These are phyloP conservation scores for Triplophysa bombifrons DNA, from an alignment of 2,797 vertebrate genomes.

Conservation along the genomic window DNA sequence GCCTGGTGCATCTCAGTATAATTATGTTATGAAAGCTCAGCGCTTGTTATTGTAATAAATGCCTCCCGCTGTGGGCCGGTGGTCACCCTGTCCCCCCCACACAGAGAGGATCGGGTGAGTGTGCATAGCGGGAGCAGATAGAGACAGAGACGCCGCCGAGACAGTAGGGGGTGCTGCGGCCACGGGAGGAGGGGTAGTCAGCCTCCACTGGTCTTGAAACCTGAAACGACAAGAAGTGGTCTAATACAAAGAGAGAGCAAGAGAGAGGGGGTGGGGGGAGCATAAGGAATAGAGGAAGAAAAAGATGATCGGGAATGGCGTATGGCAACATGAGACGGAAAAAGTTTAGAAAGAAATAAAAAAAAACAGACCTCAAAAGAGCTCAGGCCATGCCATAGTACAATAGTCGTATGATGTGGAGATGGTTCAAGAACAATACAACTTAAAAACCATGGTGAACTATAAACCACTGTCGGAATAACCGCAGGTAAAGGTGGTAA, in stretches of 20 bases:
- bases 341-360: conserved; percentile 24
- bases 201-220: conserved; percentile 88
- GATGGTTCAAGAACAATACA: conserved; percentile 39
- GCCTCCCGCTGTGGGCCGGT: conserved; percentile 77
- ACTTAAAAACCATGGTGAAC: conserved; percentile 32
- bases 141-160: conserved; percentile 83
- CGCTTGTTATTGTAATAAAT: conserved; percentile 87
- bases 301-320: conserved; percentile 61
- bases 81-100: conserved; percentile 80
- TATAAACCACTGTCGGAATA: conserved; percentile 26
- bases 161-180: conserved; percentile 81
- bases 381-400: conserved; percentile 59
- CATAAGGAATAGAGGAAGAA: conserved; percentile 8
- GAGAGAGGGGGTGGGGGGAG: conserved; percentile 23
- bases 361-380: conserved; percentile 48
- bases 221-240: conserved; percentile 89
- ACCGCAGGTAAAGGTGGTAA: conserved; percentile 35
- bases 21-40: conserved; percentile 67
- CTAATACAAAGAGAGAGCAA: conserved; percentile 80
- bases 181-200: conserved; percentile 84
- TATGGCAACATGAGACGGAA: conserved; percentile 63
- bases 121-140: conserved; percentile 85
- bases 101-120: conserved; percentile 85
- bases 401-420: conserved; percentile 45
- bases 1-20: conserved; percentile 53